Percentiles rank a stretch among this genome's conserved stretches.
Conservation (phyloP, 2,113 vertebrate species). For the Boleophthalmus pectinirostris region DNA sequence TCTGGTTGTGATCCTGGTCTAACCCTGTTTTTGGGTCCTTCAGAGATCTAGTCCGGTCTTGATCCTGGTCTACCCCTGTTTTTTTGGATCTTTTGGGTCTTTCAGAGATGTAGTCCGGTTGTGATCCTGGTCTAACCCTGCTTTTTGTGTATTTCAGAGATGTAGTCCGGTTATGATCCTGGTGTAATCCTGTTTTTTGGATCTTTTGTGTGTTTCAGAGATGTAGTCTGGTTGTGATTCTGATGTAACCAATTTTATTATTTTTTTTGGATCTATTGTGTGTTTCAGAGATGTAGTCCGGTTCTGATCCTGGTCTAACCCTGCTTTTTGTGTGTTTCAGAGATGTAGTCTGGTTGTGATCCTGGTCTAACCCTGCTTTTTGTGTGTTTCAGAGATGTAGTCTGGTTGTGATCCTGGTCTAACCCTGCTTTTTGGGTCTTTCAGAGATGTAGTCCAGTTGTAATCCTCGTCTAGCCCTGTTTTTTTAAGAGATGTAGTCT, state of each 20-base stretch:
- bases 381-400: constrained; percentile 84
- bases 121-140: no score
- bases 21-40: constrained; percentile 2
- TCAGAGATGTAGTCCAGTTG: no score
- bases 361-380: no score
- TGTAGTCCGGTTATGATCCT: constrained; percentile 76
- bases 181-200: no score
- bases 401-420: constrained; percentile 65
- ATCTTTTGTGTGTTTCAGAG: no score
- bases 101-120: no score
- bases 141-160: constrained; percentile 75
- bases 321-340: constrained; percentile 70
- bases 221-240: no score
- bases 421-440: constrained; percentile 78
- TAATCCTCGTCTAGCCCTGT: no score
- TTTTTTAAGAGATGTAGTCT: constrained; percentile 84
- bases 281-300: constrained; percentile 85
- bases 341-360: no score
- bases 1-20: no score
- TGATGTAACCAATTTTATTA: no score
- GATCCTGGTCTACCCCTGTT: constrained; percentile 64
- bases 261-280: neutral
- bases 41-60: constrained; percentile 85
- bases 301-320: constrained; percentile 71
- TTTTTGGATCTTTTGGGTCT: no score